Evolutionary conservation across 1,140 invertebrate species (phyloP).

Genomic region (Pachyrhynchus sulphureomaculatus): DNA sequence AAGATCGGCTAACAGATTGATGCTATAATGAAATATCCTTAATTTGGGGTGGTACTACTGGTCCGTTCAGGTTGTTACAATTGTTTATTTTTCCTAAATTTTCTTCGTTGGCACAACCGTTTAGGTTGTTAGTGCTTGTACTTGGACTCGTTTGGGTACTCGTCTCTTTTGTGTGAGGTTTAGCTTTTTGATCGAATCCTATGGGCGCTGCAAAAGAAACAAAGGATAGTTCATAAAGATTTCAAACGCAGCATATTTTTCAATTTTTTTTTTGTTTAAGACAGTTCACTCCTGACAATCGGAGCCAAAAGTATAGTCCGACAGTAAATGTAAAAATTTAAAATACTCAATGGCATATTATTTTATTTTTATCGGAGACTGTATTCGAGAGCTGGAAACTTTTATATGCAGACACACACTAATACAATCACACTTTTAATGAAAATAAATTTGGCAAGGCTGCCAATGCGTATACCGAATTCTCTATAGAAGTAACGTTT

Average conservation of each 20-base stretch:
- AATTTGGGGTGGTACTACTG: slow-evolving; percentile 37
- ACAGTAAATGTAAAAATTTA: too few species aligned
- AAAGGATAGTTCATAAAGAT: not conserved
- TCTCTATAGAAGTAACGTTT: too few species aligned
- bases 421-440: too few species aligned
- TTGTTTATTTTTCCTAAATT: slow-evolving; percentile 45
- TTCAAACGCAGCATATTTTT: not conserved
- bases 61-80: slow-evolving; percentile 47
- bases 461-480: too few species aligned
- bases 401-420: too few species aligned
- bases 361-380: too few species aligned
- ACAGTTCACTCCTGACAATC: too few species aligned
- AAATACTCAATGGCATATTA: too few species aligned
- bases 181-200: slow-evolving; percentile 9
- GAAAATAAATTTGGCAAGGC: too few species aligned
- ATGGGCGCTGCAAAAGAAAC: not conserved
- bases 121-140: slow-evolving; percentile 23
- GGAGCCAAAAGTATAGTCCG: too few species aligned
- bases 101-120: slow-evolving; percentile 33
- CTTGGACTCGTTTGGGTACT: slow-evolving; percentile 45
- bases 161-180: slow-evolving; percentile 38
- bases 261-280: too few species aligned
- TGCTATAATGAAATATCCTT: slow-evolving; percentile 50
- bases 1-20: slow-evolving; percentile 38
- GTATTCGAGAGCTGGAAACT: too few species aligned